These are phyloP conservation scores for Corythornis vintsioides DNA, from an alignment of 2,113 vertebrate genomes.

Conservation along the genomic window DNA sequence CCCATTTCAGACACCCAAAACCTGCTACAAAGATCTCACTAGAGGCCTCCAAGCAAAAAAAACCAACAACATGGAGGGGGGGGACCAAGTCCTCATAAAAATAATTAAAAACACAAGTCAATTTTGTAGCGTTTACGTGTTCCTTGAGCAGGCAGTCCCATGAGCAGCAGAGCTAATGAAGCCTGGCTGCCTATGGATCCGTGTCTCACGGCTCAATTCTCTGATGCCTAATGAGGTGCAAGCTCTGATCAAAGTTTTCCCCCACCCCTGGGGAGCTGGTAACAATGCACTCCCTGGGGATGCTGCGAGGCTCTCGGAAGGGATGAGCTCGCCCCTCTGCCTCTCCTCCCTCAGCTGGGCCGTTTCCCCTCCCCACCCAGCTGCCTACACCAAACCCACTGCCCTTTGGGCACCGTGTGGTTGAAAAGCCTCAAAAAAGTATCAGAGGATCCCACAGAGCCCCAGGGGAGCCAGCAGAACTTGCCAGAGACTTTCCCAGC, in stretches of 20 bases:
- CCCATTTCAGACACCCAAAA: background rate
- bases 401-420: background rate
- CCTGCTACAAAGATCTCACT: background rate
- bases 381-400: background rate
- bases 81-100: background rate
- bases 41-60: background rate
- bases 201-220: constrained; percentile 60
- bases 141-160: constrained; percentile 29
- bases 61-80: background rate
- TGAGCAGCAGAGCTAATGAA: constrained; percentile 33
- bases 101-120: constrained; percentile 65
- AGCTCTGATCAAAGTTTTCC: constrained; percentile 58
- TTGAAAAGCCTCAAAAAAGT: background rate
- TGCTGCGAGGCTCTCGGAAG: background rate
- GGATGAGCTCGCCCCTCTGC: background rate
- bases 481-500: background rate
- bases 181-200: constrained; percentile 52
- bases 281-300: background rate
- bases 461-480: background rate
- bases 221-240: constrained; percentile 62
- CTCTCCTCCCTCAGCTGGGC: background rate
- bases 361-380: background rate
- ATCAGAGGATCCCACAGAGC: background rate
- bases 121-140: background rate
- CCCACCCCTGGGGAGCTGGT: background rate